A percentile compares a stretch with the other conserved stretches of the same genome.
Conservation (phyloP, 2,113 vertebrate genomes). For the Terrapene triunguis region DNA sequence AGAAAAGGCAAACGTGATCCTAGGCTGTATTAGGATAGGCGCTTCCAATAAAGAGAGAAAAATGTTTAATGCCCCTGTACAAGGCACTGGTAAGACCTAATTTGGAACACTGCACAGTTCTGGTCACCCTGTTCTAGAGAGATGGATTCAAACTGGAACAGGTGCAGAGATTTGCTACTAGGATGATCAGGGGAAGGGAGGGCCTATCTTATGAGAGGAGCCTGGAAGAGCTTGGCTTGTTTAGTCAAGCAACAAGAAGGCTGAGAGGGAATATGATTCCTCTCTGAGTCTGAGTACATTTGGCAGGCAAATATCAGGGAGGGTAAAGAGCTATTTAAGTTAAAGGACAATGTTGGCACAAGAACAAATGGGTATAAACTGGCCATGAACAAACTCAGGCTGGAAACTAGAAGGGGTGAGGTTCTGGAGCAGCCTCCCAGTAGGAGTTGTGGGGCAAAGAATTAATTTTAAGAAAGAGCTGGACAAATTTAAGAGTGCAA, state of each 20-base stretch:
- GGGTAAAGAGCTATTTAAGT: neutral
- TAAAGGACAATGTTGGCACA: neutral
- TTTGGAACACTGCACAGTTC: neutral
- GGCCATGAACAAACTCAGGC: too few species aligned
- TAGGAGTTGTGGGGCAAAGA: neutral
- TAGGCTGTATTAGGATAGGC: neutral
- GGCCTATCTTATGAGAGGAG: neutral
- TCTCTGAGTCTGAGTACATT: neutral
- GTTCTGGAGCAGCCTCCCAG: neutral
- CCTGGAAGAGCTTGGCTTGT: neutral
- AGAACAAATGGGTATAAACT: neutral
- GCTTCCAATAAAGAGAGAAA: neutral
- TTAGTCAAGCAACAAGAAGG: neutral
- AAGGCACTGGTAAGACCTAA: neutral
- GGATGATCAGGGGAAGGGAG: neutral
- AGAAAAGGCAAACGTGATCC: neutral
- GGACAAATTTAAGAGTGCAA: neutral
- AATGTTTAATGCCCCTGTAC: neutral
- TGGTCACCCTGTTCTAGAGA: neutral
- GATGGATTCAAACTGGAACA: neutral
- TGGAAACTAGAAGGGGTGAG: neutral
- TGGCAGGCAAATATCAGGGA: neutral
- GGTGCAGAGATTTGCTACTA: neutral
- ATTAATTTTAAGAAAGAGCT: neutral
- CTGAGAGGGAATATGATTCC: too few species aligned